Conservation (phyloP, 1,140 invertebrate species). For the Drosophila erecta region DNA sequence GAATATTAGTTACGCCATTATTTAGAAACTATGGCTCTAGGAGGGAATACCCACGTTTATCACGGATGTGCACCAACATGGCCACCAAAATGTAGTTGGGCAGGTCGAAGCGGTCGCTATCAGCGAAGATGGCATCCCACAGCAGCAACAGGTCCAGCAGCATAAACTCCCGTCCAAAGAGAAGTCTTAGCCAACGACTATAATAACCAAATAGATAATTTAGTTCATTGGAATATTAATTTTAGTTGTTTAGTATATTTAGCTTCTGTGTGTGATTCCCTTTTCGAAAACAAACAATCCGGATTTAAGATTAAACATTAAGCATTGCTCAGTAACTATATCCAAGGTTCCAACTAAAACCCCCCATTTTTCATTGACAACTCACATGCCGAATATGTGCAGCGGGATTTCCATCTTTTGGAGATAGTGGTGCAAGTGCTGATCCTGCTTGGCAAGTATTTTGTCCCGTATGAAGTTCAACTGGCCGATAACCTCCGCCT, state of each 20-base stretch:
- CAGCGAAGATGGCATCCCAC: conserved; percentile 93
- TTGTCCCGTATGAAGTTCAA: conserved; percentile 89
- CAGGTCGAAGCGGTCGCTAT: conserved; percentile 89
- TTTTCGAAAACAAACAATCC: no score
- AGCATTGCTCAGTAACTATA: no score
- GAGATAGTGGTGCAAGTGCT: conserved; percentile 88
- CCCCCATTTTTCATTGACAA: conserved; percentile 32
- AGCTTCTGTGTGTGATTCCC: no score
- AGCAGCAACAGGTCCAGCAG: conserved; percentile 90
- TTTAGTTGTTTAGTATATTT: no score
- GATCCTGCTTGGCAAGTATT: conserved; percentile 88
- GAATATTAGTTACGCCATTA: neutral
- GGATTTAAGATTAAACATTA: no score
- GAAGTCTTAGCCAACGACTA: conserved; percentile 90
- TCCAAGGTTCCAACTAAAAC: no score
- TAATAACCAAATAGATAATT: neutral
- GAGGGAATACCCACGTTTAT: conserved; percentile 86
- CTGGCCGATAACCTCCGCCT: conserved; percentile 89
- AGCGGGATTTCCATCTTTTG: conserved; percentile 90
- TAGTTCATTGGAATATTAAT: no score
- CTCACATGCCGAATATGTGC: conserved; percentile 93
- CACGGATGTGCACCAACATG: conserved; percentile 90
- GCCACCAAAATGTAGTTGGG: conserved; percentile 91
- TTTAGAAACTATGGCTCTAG: neutral
- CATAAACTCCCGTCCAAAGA: conserved; percentile 93